Evolutionary conservation across 2,797 vertebrate genomes (phyloP), one percentile per base, ranked within the genome.

Genomic region (Falco cherrug): DNA sequence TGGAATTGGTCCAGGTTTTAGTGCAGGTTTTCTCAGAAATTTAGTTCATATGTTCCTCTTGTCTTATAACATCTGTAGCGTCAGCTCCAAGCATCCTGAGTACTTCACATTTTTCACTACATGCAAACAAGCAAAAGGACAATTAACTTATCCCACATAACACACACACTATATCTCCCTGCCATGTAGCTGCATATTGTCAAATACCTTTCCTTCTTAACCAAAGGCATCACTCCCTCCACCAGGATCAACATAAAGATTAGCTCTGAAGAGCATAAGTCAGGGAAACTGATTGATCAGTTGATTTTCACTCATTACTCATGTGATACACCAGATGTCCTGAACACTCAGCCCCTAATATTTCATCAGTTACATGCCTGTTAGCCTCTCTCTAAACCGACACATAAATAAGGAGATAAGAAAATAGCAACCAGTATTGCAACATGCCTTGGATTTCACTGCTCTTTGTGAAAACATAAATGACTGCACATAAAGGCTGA

Each of bases 391-490:
- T 63, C 56, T 84, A 37, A 63, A 67, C 39, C 24, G 25, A 8
- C 53, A 50, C 47, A 76, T 63, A 90, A 94, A 77, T 43, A 90
- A 78, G 50, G 41, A 95, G 77, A 48, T 54, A 83, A 94, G 50
- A 93, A 87, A 95, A 92, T 3, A 93, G 84, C 47, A 95, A 71
- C 7, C 6, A 77, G 33, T 35, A 71, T 51, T 83, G 37, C 53
- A 92, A 39, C 18, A 74, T 57, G 50, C 60, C 57, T 89, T 76
- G 45, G 70, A 90, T 94, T 78, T 81, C 87, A 87, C 19, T 70
- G 64, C 39, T 91, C 47, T 77, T 83, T 79, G 68, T 93, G 63
- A 68, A 94, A 90, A 91, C 57, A 48, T 24, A 89, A 95, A 70
- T 31, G 86, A 90, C 60, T 3, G 8, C 50, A 89, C 24, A 57